Conservation (phyloP, 2,797 vertebrate species). For the Clamator glandarius region DNA sequence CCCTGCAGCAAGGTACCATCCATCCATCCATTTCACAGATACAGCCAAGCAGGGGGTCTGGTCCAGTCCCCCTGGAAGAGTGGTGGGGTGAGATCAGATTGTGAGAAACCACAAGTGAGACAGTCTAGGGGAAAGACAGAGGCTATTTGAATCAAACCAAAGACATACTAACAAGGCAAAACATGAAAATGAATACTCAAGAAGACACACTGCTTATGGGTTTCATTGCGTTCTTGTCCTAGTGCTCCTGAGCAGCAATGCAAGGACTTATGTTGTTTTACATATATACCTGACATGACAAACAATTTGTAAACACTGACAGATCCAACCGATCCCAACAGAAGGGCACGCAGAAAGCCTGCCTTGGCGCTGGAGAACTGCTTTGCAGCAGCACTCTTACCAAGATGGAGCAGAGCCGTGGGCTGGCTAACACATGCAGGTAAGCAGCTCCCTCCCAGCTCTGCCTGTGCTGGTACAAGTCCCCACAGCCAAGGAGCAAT, state of each 20-base stretch:
- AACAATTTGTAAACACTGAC: neutral
- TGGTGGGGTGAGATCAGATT: neutral
- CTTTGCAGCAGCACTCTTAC: neutral
- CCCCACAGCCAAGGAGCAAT: accelerated
- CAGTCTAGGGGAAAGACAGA: neutral
- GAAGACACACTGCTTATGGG: neutral
- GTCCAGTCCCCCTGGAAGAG: neutral
- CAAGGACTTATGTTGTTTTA: neutral
- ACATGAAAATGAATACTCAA: neutral
- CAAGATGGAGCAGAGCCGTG: accelerated
- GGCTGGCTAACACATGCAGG: neutral
- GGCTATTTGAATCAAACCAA: neutral
- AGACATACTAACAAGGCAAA: neutral
- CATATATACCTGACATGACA: neutral
- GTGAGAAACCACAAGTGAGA: neutral
- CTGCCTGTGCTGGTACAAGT: neutral
- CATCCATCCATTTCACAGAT: neutral
- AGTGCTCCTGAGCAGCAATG: neutral
- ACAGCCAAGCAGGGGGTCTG: neutral
- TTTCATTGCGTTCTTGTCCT: neutral
- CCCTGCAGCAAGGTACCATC: neutral
- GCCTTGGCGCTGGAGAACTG: neutral
- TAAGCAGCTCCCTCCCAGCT: neutral
- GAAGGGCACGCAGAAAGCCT: neutral
- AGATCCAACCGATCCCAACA: neutral